Evolutionary conservation across 2,797 vertebrate species (phyloP).

Genomic region (Sebastes minor): DNA sequence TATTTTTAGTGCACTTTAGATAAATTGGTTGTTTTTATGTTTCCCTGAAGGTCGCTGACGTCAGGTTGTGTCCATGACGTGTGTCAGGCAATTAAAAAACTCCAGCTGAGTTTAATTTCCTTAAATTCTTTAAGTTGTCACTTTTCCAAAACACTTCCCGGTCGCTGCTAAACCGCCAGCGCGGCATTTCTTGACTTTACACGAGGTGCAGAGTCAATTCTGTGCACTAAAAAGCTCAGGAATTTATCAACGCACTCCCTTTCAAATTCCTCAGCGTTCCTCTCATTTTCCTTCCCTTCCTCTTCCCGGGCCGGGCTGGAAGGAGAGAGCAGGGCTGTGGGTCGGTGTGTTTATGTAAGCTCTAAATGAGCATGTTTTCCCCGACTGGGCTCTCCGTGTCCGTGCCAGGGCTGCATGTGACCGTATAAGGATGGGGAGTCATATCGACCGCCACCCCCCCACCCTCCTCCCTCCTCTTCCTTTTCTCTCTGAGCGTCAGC

Average conservation of each 20-base stretch:
- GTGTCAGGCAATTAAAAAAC: not conserved
- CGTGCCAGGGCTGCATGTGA: slow-evolving; percentile 73
- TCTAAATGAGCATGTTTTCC: slow-evolving; percentile 77
- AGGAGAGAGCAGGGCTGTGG: slow-evolving; percentile 34
- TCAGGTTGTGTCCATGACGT: not conserved
- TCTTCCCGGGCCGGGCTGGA: slow-evolving; percentile 35
- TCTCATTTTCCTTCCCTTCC: slow-evolving; percentile 56
- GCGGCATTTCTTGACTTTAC: slow-evolving; percentile 37
- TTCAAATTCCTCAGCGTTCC: slow-evolving; percentile 74
- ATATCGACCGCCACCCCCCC: slow-evolving; percentile 24
- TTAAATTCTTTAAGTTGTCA: slow-evolving; percentile 14
- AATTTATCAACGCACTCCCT: slow-evolving; percentile 69
- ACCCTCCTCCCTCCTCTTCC: not conserved
- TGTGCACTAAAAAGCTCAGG: slow-evolving; percentile 58
- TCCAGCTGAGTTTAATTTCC: slow-evolving; percentile 3
- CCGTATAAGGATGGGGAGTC: slow-evolving; percentile 83
- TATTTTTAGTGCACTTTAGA: not conserved
- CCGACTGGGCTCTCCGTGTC: slow-evolving; percentile 55
- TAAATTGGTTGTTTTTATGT: not conserved
- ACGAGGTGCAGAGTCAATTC: slow-evolving; percentile 28
- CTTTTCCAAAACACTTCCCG: slow-evolving; percentile 29
- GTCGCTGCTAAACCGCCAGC: not conserved
- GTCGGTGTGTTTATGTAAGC: slow-evolving; percentile 79
- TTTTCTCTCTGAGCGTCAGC: slow-evolving; percentile 41
- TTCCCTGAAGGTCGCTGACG: not conserved